Evolutionary conservation across 2,797 vertebrate genomes (phyloP).

Genomic region (Adelosebastes latens): DNA sequence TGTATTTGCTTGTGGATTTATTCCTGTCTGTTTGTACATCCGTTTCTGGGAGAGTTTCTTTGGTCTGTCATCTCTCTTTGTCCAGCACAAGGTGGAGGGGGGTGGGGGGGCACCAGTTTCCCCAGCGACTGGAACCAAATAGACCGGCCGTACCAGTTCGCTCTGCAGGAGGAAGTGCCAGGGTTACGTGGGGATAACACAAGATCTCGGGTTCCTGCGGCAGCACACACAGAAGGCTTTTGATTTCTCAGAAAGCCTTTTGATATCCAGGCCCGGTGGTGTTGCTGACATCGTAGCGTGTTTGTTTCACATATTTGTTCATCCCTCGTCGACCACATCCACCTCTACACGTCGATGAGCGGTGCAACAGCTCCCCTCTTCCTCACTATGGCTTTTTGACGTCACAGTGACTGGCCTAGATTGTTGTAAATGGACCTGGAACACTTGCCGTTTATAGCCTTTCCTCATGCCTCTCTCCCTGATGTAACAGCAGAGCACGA

Average conservation of each 20-base stretch:
- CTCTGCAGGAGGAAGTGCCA: not conserved
- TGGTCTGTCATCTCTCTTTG: conserved; percentile 42
- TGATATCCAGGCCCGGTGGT: not conserved
- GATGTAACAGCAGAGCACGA: conserved; percentile 52
- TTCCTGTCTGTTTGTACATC: conserved; percentile 35
- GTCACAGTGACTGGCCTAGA: conserved; percentile 75
- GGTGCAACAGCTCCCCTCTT: conserved; percentile 37
- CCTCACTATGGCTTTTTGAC: conserved; percentile 15
- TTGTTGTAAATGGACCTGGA: conserved; percentile 72
- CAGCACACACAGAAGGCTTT: conserved; percentile 15
- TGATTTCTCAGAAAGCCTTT: conserved; percentile 43
- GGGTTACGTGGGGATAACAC: conserved; percentile 11
- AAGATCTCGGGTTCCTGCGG: conserved; percentile 13
- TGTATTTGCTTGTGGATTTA: conserved; percentile 37
- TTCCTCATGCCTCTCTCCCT: conserved; percentile 49
- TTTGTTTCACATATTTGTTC: not conserved
- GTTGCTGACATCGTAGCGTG: not conserved
- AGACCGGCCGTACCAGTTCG: conserved; percentile 27
- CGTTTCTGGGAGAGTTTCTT: conserved; percentile 37
- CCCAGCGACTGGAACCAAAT: conserved; percentile 38
- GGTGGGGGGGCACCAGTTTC: conserved; percentile 20
- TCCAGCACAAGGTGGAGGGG: not conserved
- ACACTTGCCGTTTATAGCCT: conserved; percentile 76
- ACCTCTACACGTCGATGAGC: conserved; percentile 11
- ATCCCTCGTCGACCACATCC: conserved; percentile 40